A percentile compares a stretch with the other conserved stretches of the same genome.
Evolutionary conservation across 2,888 invertebrate genomes (phyloP).

Genomic region (Pteria penguin): DNA sequence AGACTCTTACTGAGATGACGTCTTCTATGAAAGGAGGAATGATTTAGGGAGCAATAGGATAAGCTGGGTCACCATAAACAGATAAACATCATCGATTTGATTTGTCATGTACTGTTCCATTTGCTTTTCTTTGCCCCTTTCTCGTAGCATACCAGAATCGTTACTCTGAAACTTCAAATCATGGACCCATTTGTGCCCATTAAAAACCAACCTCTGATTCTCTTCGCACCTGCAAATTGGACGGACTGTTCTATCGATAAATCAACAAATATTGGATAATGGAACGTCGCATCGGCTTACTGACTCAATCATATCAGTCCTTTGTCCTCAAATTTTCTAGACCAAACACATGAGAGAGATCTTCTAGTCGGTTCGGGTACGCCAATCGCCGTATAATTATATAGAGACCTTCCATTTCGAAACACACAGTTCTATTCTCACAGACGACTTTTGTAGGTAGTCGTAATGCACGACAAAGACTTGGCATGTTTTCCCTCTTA

Average conservation of each 20-base stretch:
- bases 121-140: constrained; percentile 35
- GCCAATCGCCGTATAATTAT: constrained; percentile 9
- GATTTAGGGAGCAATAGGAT: constrained; percentile 18
- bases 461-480: neutral
- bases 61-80: constrained; percentile 35
- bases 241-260: constrained; percentile 37
- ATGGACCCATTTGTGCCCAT: constrained; percentile 38
- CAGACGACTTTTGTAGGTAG: constrained; percentile 3
- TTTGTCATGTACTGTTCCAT: constrained; percentile 29
- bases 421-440: neutral
- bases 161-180: constrained; percentile 9
- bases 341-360: too few relatives aligned
- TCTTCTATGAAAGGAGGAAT: constrained; percentile 22
- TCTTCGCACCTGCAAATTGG: constrained; percentile 33
- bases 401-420: constrained; percentile 4
- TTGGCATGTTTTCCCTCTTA: neutral
- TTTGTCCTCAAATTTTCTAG: too few relatives aligned
- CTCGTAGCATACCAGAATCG: constrained; percentile 21
- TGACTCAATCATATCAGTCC: constrained; percentile 8
- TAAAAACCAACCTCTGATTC: constrained; percentile 22
- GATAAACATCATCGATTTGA: neutral
- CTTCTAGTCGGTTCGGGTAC: constrained; percentile 23
- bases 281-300: constrained; percentile 14
- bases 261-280: constrained; percentile 26
- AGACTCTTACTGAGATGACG: constrained; percentile 8